Percentiles rank a stretch among this genome's conserved stretches.
Conservation (phyloP, 2,113 vertebrate genomes). For the Athene noctua region DNA sequence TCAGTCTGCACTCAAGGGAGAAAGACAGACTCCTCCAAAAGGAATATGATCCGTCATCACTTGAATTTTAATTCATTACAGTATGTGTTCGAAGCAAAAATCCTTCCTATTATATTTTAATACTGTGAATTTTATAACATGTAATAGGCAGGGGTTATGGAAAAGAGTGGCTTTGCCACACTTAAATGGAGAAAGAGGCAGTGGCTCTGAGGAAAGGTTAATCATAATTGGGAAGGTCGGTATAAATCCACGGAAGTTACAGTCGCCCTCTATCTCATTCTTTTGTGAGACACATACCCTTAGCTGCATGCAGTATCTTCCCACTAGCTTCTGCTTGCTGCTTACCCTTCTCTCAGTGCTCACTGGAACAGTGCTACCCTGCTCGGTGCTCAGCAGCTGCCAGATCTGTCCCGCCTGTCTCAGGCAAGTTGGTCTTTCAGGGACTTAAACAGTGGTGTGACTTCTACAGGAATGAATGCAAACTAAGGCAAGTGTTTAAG, state of each 20-base stretch:
- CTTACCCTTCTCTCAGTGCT: background rate
- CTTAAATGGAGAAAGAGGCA: background rate
- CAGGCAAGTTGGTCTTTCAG: background rate
- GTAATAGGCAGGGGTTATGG: background rate
- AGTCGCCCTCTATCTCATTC: background rate
- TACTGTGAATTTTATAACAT: background rate
- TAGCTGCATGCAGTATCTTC: background rate
- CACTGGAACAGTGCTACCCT: accelerated
- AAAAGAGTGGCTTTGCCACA: background rate
- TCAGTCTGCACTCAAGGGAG: background rate
- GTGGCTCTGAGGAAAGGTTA: background rate
- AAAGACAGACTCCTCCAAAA: background rate
- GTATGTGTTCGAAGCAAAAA: background rate
- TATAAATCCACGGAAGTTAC: background rate
- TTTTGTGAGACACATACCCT: background rate
- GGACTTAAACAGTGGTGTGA: accelerated
- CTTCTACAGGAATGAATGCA: background rate
- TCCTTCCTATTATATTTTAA: background rate
- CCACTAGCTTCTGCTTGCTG: background rate
- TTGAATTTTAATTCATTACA: background rate
- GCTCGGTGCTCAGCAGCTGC: background rate
- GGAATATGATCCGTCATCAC: background rate
- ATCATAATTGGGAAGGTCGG: background rate
- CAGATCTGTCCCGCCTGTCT: background rate
- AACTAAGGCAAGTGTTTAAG: background rate